Base-by-base conservation (phyloP, 53 echinoderm and acorn worm species). In the Zoroaster sp. region DNA sequence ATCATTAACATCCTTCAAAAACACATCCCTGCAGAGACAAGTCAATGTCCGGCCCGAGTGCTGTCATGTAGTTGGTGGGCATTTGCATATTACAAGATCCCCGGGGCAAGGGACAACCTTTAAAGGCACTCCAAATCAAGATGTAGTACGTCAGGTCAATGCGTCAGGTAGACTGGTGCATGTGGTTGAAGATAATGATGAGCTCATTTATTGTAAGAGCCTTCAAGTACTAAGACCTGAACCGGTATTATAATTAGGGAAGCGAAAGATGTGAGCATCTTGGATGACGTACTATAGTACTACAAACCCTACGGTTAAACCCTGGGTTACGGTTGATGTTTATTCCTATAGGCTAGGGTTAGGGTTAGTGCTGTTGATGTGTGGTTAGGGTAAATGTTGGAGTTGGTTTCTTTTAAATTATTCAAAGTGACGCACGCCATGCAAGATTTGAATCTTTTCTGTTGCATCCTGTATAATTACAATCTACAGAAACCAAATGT, bases 31-130 rank as follows among this genome's bases (percentile, higher is more conserved):
- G 11, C 12, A 42, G n/a, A n/a, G 82, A 40, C 43, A 82, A 66
- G 82, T 82, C 82, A 82, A 66, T 67, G 82, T 82, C 82, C 82
- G 39, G 40, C 59, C n/a, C 21, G 54, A 52, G 55, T 44, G 18
- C 37, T 59, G 55, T 5, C 52, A 59, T 63, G 54, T 44, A 39
- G 23, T 54, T 37, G 54, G 55, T 25, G 55, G 36, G 63, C 45
- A 59, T 36, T 34, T 59, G 55, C 54, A 53, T 36, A 33, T n/a
- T 31, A 77, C 17, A 18, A 8, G 20, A 55, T 15, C 59, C 79
- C 73, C 30, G 8, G 79, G 55, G 59, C 79, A 55, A 20, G 63
- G 28, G 28, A 28, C 63, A 59, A 59, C 63, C 63, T 59, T 59
- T 59, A 59, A 25, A 25, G 63, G 28, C 63, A 28, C 63, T 59